Evolutionary conservation across 2,797 vertebrate genomes (phyloP), one percentile per base, ranked within the genome.

Genomic region (Tenualosa thibaudeaui): DNA sequence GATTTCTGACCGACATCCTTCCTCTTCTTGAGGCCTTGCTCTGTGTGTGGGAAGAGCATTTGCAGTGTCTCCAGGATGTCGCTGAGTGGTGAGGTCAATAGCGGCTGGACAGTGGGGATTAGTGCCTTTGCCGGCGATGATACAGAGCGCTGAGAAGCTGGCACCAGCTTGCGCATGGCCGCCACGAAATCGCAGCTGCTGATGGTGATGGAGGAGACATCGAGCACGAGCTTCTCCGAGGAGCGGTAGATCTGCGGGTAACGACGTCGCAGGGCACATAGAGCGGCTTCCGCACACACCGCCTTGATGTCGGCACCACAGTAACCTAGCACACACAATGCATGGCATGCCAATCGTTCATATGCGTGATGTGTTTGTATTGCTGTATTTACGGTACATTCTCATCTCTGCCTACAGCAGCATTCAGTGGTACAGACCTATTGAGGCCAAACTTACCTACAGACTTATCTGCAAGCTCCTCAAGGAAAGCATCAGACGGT

Each of bases 241-340:
- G 96, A 97, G 0, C 92, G 88, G 87, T 99, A 99, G 89, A 99
- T 98, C 90, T 99, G 98, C 12, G 98, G 98, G 87, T 98, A 99
- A 81, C 95, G 95, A 4, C 97, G 96, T 0, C 97, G 95, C 54
- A 99, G 90, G 46, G 98, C 97, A 7, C 97, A 98, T 50, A 99
- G 93, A 2, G 96, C 97, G 1, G 98, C 96, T 93, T 99, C 98
- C 2, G 97, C 94, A 86, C 98, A 98, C 40, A 99, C 90, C 0
- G 97, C 97, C 90, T 99, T 99, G 86, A 99, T 97, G 90, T 99
- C 98, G 82, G 98, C 98, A 2, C 98, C 98, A 62, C 98, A 99
- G 90, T 99, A 99, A 75, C 98, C 98, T 99, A 84, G 0, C 51
- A 83, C 6, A 46, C 40, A 31, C 31, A 31, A 31, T 31, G 31